Conservation (phyloP, 2,113 vertebrate species). For the Dasypus novemcinctus region DNA sequence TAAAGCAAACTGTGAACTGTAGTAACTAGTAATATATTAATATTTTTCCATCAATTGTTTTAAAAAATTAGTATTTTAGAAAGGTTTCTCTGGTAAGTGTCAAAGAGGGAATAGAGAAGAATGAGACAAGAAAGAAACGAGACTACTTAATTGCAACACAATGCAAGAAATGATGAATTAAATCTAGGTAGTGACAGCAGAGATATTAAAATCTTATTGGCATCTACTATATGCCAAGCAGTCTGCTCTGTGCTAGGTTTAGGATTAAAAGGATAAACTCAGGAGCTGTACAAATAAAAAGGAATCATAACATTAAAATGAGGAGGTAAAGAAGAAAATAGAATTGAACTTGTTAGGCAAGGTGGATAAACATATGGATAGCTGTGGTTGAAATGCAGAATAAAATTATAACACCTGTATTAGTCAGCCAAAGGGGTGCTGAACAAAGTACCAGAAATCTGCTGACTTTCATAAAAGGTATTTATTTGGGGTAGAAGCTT, state of each 20-base stretch:
- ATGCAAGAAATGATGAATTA: slow-evolving; percentile 7
- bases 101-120: slow-evolving; percentile 1
- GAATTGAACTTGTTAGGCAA: not conserved
- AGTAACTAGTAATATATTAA: too few species aligned
- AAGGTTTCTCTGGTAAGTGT: not conserved
- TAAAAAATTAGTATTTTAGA: slow-evolving; percentile 1
- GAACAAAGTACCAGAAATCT: too few species aligned
- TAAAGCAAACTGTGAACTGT: too few species aligned
- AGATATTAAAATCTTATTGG: slow-evolving; percentile 16
- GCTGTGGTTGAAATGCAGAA: slow-evolving; percentile 6
- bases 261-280: slow-evolving; percentile 1
- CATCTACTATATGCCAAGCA: slow-evolving; percentile 3
- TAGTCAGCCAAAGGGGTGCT: too few species aligned
- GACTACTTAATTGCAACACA: slow-evolving; percentile 33
- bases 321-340: slow-evolving; percentile 1
- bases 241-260: not conserved
- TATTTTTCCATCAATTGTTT: too few species aligned
- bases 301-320: not conserved
- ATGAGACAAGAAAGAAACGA: slow-evolving; percentile 19
- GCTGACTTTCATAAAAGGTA: too few species aligned
- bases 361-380: not conserved
- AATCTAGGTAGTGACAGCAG: slow-evolving; percentile 19
- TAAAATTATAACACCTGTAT: not conserved
- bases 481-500: too few species aligned
- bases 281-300: slow-evolving; percentile 40